Conservation (phyloP, 2,797 vertebrate species). For the Triplophysa bombifrons region DNA sequence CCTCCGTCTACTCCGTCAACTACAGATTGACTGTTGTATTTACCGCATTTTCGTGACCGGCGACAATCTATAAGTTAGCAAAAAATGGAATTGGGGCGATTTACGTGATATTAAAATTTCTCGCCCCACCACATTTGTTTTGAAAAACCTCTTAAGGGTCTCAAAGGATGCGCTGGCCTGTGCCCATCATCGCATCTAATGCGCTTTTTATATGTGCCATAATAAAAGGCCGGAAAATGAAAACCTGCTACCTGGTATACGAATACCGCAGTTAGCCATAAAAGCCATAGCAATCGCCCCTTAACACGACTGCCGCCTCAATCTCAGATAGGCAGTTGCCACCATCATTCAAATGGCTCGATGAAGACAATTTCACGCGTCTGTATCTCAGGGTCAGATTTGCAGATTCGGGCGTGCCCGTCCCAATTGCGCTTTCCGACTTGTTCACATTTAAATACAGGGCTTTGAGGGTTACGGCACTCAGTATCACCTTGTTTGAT, state of each 20-base stretch:
- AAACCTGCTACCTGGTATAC: constrained; percentile 52
- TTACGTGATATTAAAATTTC: constrained; percentile 52
- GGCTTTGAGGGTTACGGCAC: neutral
- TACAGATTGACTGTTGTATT: constrained; percentile 49
- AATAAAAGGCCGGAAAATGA: constrained; percentile 57
- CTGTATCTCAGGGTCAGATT: constrained; percentile 34
- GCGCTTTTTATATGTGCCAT: constrained; percentile 55
- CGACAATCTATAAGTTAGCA: constrained; percentile 38
- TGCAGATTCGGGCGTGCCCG: neutral
- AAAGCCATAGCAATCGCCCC: constrained; percentile 48
- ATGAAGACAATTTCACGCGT: constrained; percentile 38
- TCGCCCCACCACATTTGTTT: constrained; percentile 42
- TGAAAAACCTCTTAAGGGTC: constrained; percentile 40
- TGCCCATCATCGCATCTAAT: constrained; percentile 51
- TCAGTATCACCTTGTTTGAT: constrained; percentile 51
- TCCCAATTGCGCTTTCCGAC: constrained; percentile 14
- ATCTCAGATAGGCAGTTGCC: constrained; percentile 35
- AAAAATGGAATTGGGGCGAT: constrained; percentile 44
- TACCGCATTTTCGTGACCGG: constrained; percentile 24
- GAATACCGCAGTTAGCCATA: constrained; percentile 58
- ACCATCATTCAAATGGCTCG: constrained; percentile 42
- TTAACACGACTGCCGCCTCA: constrained; percentile 34
- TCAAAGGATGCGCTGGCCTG: constrained; percentile 42
- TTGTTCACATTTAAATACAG: neutral
- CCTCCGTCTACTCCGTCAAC: constrained; percentile 66